Conservation (phyloP, 2,888 invertebrate genomes). For the Sphaerophoria rueppellii region DNA sequence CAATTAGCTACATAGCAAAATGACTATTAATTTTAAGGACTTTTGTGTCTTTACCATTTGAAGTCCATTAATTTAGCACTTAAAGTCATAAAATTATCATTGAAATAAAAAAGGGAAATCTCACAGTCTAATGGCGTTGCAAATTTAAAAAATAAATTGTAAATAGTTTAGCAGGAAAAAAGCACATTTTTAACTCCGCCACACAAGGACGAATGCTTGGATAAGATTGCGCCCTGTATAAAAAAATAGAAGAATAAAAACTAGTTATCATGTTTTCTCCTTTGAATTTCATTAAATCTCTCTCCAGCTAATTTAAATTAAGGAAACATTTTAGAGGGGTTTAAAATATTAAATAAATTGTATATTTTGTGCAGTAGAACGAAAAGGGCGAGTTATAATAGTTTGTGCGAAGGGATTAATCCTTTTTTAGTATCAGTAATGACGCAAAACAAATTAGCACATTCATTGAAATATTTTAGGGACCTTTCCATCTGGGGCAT, state of each 20-base stretch:
- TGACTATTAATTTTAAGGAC: conserved; percentile 23
- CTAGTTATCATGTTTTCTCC: not conserved
- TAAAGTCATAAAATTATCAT: conserved; percentile 10
- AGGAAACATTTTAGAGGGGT: not conserved
- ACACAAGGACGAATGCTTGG: not conserved
- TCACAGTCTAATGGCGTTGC: not conserved
- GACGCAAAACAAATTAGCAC: too few species aligned
- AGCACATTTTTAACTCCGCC: not conserved
- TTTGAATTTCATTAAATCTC: not conserved
- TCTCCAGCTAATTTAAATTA: not conserved
- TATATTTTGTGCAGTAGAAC: too few species aligned
- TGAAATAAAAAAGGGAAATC: not conserved
- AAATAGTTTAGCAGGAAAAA: not conserved
- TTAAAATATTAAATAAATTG: not conserved
- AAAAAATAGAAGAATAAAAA: not conserved
- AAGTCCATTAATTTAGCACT: conserved; percentile 13
- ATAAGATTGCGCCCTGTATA: not conserved
- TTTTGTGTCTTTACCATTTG: not conserved
- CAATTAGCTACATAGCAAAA: conserved; percentile 14
- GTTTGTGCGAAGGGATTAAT: too few species aligned
- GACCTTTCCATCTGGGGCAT: too few species aligned
- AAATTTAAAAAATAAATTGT: not conserved
- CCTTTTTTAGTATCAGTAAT: too few species aligned
- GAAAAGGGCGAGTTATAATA: too few species aligned
- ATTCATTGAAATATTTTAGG: too few species aligned